Evolutionary conservation across 2,888 invertebrate genomes (phyloP), one percentile per base, ranked within the genome.

Genomic region (Girardia tigrina): DNA sequence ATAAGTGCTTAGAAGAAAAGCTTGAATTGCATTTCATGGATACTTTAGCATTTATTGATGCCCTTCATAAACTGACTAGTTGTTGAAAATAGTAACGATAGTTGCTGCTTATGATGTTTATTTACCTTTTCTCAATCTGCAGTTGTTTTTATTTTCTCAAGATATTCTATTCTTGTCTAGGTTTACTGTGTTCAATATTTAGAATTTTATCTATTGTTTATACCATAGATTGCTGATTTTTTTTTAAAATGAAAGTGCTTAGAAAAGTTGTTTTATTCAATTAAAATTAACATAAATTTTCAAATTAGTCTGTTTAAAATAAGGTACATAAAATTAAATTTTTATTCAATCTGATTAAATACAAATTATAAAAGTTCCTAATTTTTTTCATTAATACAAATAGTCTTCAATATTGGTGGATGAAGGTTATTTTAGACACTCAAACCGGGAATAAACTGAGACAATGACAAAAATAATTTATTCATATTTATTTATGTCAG

Each of bases 1-100:
- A 81, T 78, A 80, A 80, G 74, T 80, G 80, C 56, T 77, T 81
- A 75, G 82, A 82, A 76, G 79, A 79, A 75, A 78, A 79, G 42
- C 77, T 81, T 42, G 79, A 79, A 29, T 80, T 82, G 80, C 79
- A 79, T 16, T 77, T 82, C 2, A 79, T 81, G 70, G 82, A 82
- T 76, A 81, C 81, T 29, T 78, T 82, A 36, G 79, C 79, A 72
- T 80, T 81, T 76, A 80, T 80, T 14, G 79, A 80, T 26, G 82
- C 81, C 12, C 78, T 81, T 14, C 80, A 81, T 36, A 75, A 75
- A 26, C 26, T 74, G 70, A 56, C 56, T 56, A 56, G 4, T 23
- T 56, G 56, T 56, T 56, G 56, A 56, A 8, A 36, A 56, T 56
- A 56, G 56, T 56, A n/a, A 56, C 56, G 2, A 4, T 56, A 56